Conservation (phyloP, 2,113 vertebrate species). For the Glareola pratincola region DNA sequence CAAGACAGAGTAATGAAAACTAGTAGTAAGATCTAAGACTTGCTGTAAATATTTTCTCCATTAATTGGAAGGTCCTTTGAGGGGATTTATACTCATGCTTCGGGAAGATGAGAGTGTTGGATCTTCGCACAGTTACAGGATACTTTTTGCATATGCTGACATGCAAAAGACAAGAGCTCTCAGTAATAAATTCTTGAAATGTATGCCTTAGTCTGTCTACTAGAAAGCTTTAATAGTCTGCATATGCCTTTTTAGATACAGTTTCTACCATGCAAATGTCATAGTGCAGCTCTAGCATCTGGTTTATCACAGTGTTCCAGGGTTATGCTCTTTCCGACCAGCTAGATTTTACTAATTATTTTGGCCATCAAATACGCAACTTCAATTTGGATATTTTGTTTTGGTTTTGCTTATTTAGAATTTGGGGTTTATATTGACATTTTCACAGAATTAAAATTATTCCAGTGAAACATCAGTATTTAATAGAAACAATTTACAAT, state of each 20-base stretch:
- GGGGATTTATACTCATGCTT: neutral
- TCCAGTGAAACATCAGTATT: neutral
- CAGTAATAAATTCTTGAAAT: neutral
- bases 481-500: neutral
- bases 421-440: neutral
- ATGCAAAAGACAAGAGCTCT: neutral
- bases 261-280: neutral
- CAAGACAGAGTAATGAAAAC: neutral
- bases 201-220: neutral
- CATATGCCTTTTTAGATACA: neutral
- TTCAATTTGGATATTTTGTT: neutral
- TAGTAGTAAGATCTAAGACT: neutral
- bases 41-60: neutral
- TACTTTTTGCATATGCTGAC: neutral
- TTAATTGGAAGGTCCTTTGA: neutral
- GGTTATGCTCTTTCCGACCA: neutral
- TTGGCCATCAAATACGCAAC: neutral
- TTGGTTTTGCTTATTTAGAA: neutral
- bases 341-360: neutral
- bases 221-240: neutral
- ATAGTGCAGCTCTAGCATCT: neutral
- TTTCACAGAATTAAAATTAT: neutral
- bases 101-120: neutral
- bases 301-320: neutral
- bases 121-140: neutral